Evolutionary conservation across 2,888 invertebrate genomes (phyloP).

Genomic region (Cosmia trapezina): DNA sequence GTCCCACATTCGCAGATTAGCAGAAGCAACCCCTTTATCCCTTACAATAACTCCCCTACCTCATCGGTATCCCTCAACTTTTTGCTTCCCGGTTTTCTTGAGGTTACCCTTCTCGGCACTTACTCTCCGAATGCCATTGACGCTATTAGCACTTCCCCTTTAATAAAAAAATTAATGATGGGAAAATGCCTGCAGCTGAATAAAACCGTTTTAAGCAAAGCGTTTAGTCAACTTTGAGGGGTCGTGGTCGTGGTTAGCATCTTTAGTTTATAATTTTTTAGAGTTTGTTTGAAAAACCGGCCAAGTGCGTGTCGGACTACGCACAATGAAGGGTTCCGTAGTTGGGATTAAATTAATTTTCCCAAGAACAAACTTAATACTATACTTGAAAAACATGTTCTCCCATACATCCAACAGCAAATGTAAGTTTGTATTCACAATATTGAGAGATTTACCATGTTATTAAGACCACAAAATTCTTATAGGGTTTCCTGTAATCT

Average conservation of each 20-base stretch:
- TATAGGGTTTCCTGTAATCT: too few relatives aligned
- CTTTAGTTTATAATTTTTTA: slow-evolving; percentile 15
- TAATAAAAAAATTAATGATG: slow-evolving; percentile 55
- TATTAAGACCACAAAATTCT: too few relatives aligned
- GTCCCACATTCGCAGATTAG: slow-evolving; percentile 28
- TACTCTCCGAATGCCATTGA: slow-evolving; percentile 44
- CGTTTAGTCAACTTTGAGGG: slow-evolving; percentile 35
- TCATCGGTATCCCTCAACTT: slow-evolving; percentile 38
- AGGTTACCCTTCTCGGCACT: slow-evolving; percentile 42
- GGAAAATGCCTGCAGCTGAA: slow-evolving; percentile 53
- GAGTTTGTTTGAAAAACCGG: slow-evolving; percentile 5
- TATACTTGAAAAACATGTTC: too few relatives aligned
- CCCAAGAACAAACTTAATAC: too few relatives aligned
- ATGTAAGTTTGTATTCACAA: too few relatives aligned
- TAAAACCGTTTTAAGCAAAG: slow-evolving; percentile 44
- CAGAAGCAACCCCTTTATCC: slow-evolving; percentile 35
- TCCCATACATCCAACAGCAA: too few relatives aligned
- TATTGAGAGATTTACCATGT: too few relatives aligned
- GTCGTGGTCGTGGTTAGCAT: slow-evolving; percentile 13
- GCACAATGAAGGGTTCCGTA: too few relatives aligned
- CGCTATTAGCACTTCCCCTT: slow-evolving; percentile 56
- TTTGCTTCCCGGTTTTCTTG: slow-evolving; percentile 51
- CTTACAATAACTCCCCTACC: slow-evolving; percentile 28
- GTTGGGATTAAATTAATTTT: too few relatives aligned
- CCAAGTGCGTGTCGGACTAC: too few relatives aligned